A percentile compares a stretch with the other conserved stretches of the same genome.
Evolutionary conservation across 2,113 vertebrate genomes (phyloP).

Genomic region (Thamnaconus septentrionalis): DNA sequence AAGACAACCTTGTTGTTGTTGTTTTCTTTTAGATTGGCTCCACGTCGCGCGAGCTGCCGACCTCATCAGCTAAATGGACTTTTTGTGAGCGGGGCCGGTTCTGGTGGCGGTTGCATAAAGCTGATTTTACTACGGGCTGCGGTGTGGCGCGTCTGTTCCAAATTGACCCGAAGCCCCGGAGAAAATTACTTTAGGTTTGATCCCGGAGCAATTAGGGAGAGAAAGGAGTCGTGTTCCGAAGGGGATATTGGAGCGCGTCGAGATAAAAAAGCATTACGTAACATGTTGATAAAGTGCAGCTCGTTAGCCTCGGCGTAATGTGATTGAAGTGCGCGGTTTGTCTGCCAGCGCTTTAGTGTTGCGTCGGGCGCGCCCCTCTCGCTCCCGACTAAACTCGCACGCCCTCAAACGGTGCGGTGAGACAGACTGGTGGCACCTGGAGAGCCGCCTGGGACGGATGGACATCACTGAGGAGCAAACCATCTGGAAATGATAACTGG

Average conservation of each 20-base stretch:
- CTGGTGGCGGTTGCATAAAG: not conserved
- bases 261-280: slow-evolving; percentile 25
- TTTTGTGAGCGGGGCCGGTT: not conserved
- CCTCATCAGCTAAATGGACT: slow-evolving; percentile 17
- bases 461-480: too few relatives aligned
- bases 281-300: slow-evolving; percentile 9
- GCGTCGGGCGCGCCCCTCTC: too few relatives aligned
- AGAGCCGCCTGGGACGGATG: too few relatives aligned
- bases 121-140: not conserved
- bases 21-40: too few relatives aligned
- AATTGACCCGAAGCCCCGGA: slow-evolving; percentile 2
- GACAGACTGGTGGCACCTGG: too few relatives aligned
- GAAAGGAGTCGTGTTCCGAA: not conserved
- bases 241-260: not conserved
- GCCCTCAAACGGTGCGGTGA: too few relatives aligned
- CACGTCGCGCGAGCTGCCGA: not conserved
- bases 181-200: slow-evolving; percentile 8
- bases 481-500: too few relatives aligned
- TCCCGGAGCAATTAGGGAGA: slow-evolving; percentile 2
- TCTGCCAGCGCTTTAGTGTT: slow-evolving; percentile 14
- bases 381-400: too few relatives aligned
- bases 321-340: not conserved
- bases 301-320: not conserved
- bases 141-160: not conserved
- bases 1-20: not conserved